These are phyloP conservation scores for Agrotis puta DNA, from an alignment of 2,888 invertebrate genomes.

Conservation along the genomic window DNA sequence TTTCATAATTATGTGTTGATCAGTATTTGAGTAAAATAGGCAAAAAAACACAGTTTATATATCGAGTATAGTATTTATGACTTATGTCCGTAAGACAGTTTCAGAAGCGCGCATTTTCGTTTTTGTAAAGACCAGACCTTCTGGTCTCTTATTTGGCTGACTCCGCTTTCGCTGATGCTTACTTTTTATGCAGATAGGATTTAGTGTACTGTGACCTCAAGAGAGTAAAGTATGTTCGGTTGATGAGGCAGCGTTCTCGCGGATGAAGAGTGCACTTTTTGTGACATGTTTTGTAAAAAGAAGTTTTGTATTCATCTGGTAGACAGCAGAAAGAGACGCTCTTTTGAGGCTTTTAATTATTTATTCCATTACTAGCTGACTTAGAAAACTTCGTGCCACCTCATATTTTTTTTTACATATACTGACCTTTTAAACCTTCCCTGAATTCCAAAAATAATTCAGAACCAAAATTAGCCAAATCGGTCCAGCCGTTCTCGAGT, in stretches of 20 bases:
- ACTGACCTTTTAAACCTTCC: too few species aligned
- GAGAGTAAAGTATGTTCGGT: slow-evolving; percentile 44
- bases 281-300: slow-evolving; percentile 18
- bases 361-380: too few species aligned
- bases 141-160: slow-evolving; percentile 77
- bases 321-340: too few species aligned
- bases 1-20: background rate
- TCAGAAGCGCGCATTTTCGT: background rate
- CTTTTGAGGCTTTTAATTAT: too few species aligned
- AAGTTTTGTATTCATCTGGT: slow-evolving; percentile 4
- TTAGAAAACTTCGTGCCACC: too few species aligned
- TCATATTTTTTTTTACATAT: too few species aligned
- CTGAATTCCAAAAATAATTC: too few species aligned
- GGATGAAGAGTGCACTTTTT: slow-evolving; percentile 28
- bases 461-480: too few species aligned
- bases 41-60: background rate
- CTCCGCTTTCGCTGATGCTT: slow-evolving; percentile 81
- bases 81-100: background rate
- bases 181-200: slow-evolving; percentile 65
- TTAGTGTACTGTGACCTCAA: slow-evolving; percentile 53
- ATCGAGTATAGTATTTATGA: background rate
- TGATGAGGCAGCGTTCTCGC: slow-evolving; percentile 34
- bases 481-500: too few species aligned
- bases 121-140: background rate
- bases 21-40: background rate